Evolutionary conservation across 2,797 vertebrate genomes (phyloP), one percentile per base, ranked within the genome.

Genomic region (Rhynchonycteris naso): DNA sequence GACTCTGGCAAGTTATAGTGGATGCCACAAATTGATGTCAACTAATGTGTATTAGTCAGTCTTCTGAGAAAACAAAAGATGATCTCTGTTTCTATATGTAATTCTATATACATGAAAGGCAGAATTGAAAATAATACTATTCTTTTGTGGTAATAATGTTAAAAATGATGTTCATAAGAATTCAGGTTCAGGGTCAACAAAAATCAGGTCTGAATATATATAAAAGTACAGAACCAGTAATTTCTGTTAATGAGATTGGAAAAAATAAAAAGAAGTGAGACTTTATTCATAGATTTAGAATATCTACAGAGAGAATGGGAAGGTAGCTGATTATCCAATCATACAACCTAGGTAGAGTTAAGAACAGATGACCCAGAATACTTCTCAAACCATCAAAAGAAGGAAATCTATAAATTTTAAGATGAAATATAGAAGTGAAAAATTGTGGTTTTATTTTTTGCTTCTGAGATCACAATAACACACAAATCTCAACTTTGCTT

Each of bases 11-110:
- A 81, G 28, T 61, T 84, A 33, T 0, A 52, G 22, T 76, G 50
- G 30, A 58, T 81, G 28, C 30, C 59, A 47, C 22, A 76, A 43
- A 72, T 4, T 30, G 10, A 82, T 58, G 71, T 75, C 54, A 81
- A 24, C 12, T 28, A 75, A 28, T 21, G 9, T 15, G 26, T 47
- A 81, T 18, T 89, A 33, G 79, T 80, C 79, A 50, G n/a, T 54
- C 83, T 3, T 61, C 21, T 90, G 24, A 91, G n/a, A 90, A 88
- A 88, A 43, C n/a, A 88, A 83, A 94, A 80, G 24, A n/a, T 61
- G 6, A 12, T 50, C 2, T 66, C 47, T 26, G 61, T 26, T 54
- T 10, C 33, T 85, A 5, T 47, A 28, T 6, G 4, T 30, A 93
- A 89, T 52, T 79, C 59, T 76, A 82, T 8, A 15, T 2, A 72